Conservation (phyloP, 37 sponge, comb jelly and placozoan genomes). For the Ephydatia muelleri region DNA sequence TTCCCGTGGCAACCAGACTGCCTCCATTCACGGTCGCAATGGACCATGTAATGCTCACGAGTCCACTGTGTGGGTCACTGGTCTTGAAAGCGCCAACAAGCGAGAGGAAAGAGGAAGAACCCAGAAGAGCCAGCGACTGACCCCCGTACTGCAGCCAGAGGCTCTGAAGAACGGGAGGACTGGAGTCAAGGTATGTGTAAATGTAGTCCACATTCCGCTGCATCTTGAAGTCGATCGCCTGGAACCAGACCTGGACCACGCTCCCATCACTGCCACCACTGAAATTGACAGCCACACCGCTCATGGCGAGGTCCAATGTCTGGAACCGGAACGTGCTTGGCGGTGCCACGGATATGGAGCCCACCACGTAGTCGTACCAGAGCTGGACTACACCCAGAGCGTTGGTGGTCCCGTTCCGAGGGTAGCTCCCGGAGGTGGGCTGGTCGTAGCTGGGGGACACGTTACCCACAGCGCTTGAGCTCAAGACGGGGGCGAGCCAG, state of each 20-base stretch:
- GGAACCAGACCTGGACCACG: conserved; percentile 70
- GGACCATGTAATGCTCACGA: conserved; percentile 51
- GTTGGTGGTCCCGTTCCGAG: conserved; percentile 63
- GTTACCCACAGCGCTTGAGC: conserved; percentile 5
- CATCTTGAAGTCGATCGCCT: conserved; percentile 54
- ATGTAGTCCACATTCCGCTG: conserved; percentile 36
- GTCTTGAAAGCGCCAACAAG: conserved; percentile 52
- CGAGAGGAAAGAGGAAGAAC: conserved; percentile 33
- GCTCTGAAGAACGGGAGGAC: conserved; percentile 51
- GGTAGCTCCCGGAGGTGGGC: conserved; percentile 47
- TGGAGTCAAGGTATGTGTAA: conserved; percentile 71
- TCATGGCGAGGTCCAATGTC: conserved; percentile 52
- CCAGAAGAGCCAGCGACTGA: conserved; percentile 34
- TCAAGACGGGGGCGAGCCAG: conserved; percentile 68
- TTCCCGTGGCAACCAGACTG: no score
- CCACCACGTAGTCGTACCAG: conserved; percentile 36
- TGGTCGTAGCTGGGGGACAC: conserved; percentile 61
- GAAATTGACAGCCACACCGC: conserved; percentile 11
- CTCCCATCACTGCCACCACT: conserved; percentile 55
- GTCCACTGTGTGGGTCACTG: conserved; percentile 65
- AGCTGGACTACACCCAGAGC: conserved; percentile 62
- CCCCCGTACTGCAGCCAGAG: conserved; percentile 51
- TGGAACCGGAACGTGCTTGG: conserved; percentile 22
- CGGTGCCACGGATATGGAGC: conserved; percentile 38
- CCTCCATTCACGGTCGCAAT: conserved; percentile 46